Percentiles rank a stretch among this genome's conserved stretches.
Evolutionary conservation across 2,797 vertebrate genomes (phyloP).

Genomic region (Mus minutoides): DNA sequence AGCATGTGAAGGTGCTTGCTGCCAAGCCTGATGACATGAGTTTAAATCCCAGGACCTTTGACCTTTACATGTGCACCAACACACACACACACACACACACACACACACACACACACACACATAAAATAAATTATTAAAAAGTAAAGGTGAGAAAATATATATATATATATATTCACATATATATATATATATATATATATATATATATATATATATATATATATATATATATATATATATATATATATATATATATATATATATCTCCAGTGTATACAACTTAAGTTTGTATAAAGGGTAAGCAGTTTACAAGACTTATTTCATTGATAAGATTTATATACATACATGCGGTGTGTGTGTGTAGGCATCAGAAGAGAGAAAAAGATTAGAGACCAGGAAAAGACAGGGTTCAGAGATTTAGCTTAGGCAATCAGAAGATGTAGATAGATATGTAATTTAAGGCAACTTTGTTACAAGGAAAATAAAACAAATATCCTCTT

Average conservation of each 20-base stretch:
- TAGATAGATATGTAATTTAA: background rate
- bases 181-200: background rate
- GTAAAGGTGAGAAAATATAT: background rate
- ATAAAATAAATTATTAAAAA: conserved; percentile 16
- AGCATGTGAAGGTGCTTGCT: background rate
- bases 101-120: background rate
- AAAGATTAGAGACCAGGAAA: conserved; percentile 6
- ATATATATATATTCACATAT: background rate
- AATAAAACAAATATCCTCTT: background rate
- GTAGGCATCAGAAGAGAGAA: background rate
- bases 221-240: background rate
- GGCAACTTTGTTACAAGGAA: background rate
- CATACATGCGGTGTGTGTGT: background rate
- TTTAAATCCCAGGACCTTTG: background rate
- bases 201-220: background rate
- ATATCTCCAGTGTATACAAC: background rate
- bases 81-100: background rate
- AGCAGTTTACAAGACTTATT: conserved; percentile 26
- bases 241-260: background rate
- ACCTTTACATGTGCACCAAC: background rate
- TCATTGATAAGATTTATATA: background rate
- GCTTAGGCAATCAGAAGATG: background rate
- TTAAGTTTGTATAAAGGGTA: conserved; percentile 13
- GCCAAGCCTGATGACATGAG: background rate
- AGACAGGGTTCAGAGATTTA: conserved; percentile 11